Evolutionary conservation across 2,888 invertebrate species (phyloP).

Genomic region (Hyposoter dolosus): DNA sequence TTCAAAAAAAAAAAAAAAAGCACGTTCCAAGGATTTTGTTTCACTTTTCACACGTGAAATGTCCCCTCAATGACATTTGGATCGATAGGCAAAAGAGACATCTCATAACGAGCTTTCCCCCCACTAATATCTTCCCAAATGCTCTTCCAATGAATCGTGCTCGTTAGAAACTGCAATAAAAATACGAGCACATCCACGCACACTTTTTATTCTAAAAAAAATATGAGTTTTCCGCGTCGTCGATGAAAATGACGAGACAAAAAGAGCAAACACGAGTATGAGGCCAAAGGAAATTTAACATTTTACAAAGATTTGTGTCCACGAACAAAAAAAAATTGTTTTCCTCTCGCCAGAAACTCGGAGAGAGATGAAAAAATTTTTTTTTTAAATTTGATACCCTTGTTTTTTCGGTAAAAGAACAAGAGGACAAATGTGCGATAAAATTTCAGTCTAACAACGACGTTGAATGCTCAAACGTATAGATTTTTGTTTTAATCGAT

Average conservation of each 20-base stretch:
- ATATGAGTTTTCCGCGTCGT: background rate
- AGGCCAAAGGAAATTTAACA: background rate
- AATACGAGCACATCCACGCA: constrained; percentile 4
- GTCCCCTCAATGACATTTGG: background rate
- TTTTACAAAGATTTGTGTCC: background rate
- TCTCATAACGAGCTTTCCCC: constrained; percentile 31
- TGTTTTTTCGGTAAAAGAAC: background rate
- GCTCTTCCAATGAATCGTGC: constrained; percentile 32
- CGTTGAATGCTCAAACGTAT: constrained; percentile 36
- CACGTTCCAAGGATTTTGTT: background rate
- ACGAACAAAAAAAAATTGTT: background rate
- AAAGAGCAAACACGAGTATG: background rate
- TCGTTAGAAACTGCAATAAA: constrained; percentile 1
- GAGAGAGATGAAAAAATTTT: background rate
- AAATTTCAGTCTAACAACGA: constrained; percentile 9
- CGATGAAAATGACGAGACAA: background rate
- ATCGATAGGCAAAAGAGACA: background rate
- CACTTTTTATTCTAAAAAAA: background rate
- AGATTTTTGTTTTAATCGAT: constrained; percentile 51
- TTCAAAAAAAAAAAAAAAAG: constrained; percentile 4
- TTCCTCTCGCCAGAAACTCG: background rate
- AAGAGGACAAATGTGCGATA: constrained; percentile 43
- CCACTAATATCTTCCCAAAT: constrained; percentile 7
- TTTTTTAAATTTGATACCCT: background rate
- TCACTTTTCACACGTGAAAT: background rate